Conservation (phyloP, 2,113 vertebrate genomes). For the Ciconia stormi region DNA sequence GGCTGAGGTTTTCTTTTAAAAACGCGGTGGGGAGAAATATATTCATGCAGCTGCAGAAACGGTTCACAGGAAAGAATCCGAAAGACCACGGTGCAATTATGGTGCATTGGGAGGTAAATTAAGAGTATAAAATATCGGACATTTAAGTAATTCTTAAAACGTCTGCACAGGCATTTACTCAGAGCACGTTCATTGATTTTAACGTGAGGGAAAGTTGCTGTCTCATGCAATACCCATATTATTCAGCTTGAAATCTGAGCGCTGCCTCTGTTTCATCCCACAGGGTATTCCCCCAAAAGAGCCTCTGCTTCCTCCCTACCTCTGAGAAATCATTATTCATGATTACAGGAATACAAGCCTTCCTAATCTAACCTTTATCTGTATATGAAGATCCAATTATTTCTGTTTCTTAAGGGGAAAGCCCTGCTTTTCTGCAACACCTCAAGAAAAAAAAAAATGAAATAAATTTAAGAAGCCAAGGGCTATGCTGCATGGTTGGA, state of each 20-base stretch:
- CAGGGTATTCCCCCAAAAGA: constrained; percentile 30
- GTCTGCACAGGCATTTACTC: background rate
- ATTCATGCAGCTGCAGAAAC: background rate
- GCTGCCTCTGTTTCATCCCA: background rate
- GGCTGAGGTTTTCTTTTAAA: background rate
- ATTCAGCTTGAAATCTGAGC: constrained; percentile 41
- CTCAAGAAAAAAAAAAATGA: background rate
- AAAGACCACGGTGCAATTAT: background rate
- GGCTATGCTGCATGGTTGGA: background rate
- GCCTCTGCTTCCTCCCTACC: background rate
- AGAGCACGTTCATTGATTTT: constrained; percentile 33
- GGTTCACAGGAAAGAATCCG: background rate
- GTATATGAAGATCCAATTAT: background rate
- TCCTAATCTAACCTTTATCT: background rate
- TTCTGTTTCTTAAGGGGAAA: background rate
- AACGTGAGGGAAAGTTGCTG: constrained; percentile 31
- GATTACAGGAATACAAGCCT: background rate
- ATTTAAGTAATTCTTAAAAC: constrained; percentile 19
- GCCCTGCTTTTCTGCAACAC: background rate
- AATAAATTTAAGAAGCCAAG: background rate
- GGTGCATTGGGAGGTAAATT: background rate
- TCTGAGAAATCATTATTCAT: background rate
- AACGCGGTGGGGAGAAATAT: background rate
- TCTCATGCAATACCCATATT: constrained; percentile 15
- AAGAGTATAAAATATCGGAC: background rate